Conservation (phyloP, 2,113 vertebrate species). For the Dasypus novemcinctus region DNA sequence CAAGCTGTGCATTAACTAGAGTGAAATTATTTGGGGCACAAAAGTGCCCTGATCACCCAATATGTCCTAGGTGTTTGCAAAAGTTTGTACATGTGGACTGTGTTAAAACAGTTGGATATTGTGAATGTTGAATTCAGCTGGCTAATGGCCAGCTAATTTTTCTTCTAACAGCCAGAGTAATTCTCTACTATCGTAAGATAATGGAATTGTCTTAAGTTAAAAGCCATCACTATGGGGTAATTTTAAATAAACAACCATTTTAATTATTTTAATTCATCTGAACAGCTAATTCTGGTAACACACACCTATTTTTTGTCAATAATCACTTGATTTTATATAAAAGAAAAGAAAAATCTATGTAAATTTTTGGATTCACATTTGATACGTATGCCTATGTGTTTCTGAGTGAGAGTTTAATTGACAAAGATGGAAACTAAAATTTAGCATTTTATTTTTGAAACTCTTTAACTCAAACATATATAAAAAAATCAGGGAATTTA, state of each 20-base stretch:
- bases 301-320: background rate
- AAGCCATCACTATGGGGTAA: background rate
- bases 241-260: background rate
- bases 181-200: background rate
- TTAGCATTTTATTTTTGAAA: background rate
- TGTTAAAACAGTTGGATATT: background rate
- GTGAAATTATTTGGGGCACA: background rate
- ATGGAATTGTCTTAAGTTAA: background rate
- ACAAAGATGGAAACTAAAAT: background rate
- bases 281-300: background rate
- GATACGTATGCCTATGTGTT: background rate
- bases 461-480: background rate
- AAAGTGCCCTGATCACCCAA: background rate
- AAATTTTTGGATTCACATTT: constrained; percentile 9
- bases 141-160: background rate
- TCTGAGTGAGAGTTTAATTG: background rate
- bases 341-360: background rate
- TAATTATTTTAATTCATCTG: background rate
- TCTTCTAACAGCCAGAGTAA: background rate
- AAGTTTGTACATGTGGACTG: background rate
- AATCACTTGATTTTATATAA: background rate
- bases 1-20: background rate
- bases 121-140: background rate
- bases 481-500: background rate
- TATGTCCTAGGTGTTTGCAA: background rate